A percentile compares a stretch with the other conserved stretches of the same genome.
phyloP scores from a whole-genome alignment of 2,888 invertebrate genomes.

The Calephelis perditalis region DNA sequence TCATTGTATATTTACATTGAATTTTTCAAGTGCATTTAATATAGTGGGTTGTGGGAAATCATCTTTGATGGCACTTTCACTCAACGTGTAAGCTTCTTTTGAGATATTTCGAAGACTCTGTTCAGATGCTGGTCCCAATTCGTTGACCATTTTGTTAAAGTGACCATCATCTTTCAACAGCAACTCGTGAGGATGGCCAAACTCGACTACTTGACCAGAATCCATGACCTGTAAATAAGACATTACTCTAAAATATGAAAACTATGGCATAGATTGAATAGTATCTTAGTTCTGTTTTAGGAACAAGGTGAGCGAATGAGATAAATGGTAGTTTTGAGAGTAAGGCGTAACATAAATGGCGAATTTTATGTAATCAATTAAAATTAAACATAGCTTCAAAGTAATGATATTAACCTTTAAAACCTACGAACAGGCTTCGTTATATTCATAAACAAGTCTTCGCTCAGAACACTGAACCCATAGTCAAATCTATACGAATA shows the following conservation, averaged over 20 bases:
- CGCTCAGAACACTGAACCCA: too few species aligned
- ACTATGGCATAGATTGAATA: slow-evolving; percentile 63
- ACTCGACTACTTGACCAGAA: slow-evolving; percentile 17
- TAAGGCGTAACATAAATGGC: too few species aligned
- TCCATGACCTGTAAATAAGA: slow-evolving; percentile 15
- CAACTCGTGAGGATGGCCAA: slow-evolving; percentile 14
- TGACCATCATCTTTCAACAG: slow-evolving; percentile 15
- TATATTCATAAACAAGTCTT: too few species aligned
- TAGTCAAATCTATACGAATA: too few species aligned
- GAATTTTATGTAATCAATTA: too few species aligned
- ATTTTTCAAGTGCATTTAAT: background rate
- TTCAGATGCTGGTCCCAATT: slow-evolving; percentile 14
- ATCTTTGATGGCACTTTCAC: background rate
- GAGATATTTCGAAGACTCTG: slow-evolving; percentile 15
- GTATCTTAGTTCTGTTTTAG: too few species aligned
- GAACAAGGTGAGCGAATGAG: too few species aligned
- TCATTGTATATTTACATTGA: background rate
- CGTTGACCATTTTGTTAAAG: slow-evolving; percentile 15
- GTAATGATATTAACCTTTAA: too few species aligned
- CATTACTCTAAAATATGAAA: background rate
- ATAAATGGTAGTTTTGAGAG: too few species aligned
- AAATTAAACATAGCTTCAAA: too few species aligned
- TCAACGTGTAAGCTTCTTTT: background rate
- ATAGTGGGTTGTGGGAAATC: background rate
- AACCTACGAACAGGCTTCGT: too few species aligned